These are phyloP conservation scores for Pipistrellus kuhlii DNA, from an alignment of 2,797 vertebrate genomes.

Conservation along the genomic window DNA sequence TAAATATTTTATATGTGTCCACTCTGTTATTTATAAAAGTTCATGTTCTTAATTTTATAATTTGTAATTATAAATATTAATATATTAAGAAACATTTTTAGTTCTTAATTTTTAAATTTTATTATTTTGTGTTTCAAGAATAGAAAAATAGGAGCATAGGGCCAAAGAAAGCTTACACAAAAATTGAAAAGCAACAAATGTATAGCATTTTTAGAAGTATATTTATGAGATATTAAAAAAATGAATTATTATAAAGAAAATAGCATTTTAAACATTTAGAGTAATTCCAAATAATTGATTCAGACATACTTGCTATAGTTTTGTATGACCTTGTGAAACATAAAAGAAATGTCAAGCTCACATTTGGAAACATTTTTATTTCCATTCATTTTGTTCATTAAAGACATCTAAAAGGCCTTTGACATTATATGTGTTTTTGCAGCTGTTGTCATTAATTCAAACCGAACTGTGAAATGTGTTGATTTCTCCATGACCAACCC, in stretches of 20 bases:
- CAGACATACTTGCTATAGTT: neutral
- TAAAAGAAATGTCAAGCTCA: constrained; percentile 72
- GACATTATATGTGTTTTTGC: constrained; percentile 65
- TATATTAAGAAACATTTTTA: neutral
- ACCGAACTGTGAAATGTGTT: constrained; percentile 80
- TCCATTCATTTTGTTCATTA: constrained; percentile 67
- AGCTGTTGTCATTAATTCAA: constrained; percentile 82
- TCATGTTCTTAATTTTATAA: neutral
- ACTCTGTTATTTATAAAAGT: neutral
- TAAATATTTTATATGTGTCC: neutral
- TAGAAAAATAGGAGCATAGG: neutral
- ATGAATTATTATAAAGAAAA: neutral
- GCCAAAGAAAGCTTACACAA: neutral
- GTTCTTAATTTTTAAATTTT: neutral
- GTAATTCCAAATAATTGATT: neutral
- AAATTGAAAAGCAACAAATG: neutral
- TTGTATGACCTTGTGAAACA: constrained; percentile 42
- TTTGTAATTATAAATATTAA: neutral
- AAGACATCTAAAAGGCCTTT: constrained; percentile 69
- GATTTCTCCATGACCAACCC: constrained; percentile 80
- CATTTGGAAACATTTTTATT: constrained; percentile 70
- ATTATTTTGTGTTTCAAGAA: neutral
- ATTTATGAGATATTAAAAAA: neutral
- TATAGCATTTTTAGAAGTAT: neutral
- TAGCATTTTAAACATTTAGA: neutral